Base-by-base conservation (phyloP, 2,797 vertebrate genomes). In the Peromyscus nudipes region DNA sequence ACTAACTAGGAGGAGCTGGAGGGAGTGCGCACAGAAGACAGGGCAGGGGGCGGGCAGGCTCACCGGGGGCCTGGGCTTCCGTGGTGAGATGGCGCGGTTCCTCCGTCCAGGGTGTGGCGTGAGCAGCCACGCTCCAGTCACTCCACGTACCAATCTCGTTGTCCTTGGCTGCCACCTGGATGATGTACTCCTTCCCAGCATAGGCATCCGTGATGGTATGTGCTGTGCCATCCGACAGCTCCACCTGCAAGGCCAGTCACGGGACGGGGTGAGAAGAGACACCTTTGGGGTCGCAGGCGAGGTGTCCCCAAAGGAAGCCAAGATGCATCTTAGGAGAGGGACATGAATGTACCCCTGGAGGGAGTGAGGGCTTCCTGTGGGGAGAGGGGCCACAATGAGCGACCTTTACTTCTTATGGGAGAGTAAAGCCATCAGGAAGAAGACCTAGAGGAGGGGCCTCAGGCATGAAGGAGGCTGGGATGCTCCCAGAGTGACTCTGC, bases 131-230 rank as follows among this genome's bases (percentile, higher is more conserved):
- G 0, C 99, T 99, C 99, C 99, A 99, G 98, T 99, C 99, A 2
- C 99, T 99, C 99, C 99, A 99, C 0, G 99, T 99, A 96, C 99
- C 99, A 0, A 99, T 99, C 98, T 99, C 99, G 0, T 99, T 99
- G 99, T 99, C 99, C 98, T 99, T 99, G 97, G 99, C 99, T 0
- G 99, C 99, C 95, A 99, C 99, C 98, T 99, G 99, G 98, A 99
- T 99, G 98, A 99, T 99, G 98, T 99, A 99, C 82, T 99, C 99
- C 98, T 99, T 99, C 92, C 99, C 99, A 0, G 99, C 99, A 0
- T 99, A 99, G 87, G 99, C 99, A 0, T 99, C 99, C 0, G 99
- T 99, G 98, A 99, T 99, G 97, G 98, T 99, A 98, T 99, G 99
- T 0, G 99, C 98, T 0, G 99, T 99, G 97, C 99, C 99, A 0